Evolutionary conservation across 2,113 vertebrate genomes (phyloP), one percentile per base, ranked within the genome.

Genomic region (Apodemus speciosus): DNA sequence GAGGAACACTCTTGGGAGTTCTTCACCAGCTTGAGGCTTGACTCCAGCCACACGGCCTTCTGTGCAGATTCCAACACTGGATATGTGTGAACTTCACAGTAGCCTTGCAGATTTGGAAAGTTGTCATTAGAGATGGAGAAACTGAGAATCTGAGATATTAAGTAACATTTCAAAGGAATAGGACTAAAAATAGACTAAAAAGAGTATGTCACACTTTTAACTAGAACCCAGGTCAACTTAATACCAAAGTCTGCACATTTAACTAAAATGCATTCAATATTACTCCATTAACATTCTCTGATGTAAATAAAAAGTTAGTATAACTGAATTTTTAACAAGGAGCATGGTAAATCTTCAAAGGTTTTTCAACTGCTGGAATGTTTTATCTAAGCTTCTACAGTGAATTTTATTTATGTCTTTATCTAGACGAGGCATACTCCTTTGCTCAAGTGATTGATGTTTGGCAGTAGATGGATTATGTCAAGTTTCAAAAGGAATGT

Each of bases 361-460:
- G 43, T 46, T 84, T 64, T 64, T 95, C 77, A 88, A n/a, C 21
- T 68, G 14, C 32, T 83, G n/a, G 35, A n/a, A 76, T 46, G 25
- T 75, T 85, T 68, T 91, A 72, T 64, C 51, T 10, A 32, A 66
- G 30, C 58, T 85, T 85, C 30, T 76, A 64, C 20, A 20, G 38
- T 90, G 16, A 8, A 53, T 90, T 90, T 94, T 89, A 30, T 81
- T 94, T 86, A 10, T 43, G 16, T 72, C 77, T 86, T 93, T 91
- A 30, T 92, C 35, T 53, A 83, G 64, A 25, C 4, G 76, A 85
- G 60, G 85, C 15, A 14, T 90, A 76, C 35, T 77, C 77, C 71
- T 96, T 93, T 90, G 68, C 43, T 90, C 90, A 92, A 91, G 75
- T 90, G 49, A 56, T 62, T 92, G 66, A 35, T 77, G 46, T 95